Conservation (phyloP, 2,797 vertebrate genomes). For the Miichthys miiuy region DNA sequence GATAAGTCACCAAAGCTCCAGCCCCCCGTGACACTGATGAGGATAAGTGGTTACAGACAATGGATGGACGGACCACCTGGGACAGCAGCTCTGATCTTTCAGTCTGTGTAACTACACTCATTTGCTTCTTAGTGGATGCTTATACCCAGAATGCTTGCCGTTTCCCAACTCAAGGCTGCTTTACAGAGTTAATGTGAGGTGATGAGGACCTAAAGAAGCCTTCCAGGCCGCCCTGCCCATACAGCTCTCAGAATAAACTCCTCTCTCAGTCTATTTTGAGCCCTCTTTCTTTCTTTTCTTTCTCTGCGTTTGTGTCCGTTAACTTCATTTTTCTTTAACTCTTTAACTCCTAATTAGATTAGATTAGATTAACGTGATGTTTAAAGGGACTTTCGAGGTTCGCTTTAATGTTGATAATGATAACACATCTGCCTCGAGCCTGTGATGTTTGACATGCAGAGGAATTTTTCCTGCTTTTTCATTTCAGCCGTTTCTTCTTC, state of each 20-base stretch:
- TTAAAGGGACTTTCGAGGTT: neutral
- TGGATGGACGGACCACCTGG: too few relatives aligned
- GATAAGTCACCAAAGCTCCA: too few relatives aligned
- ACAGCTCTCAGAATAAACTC: conserved; percentile 32
- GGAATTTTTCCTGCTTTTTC: neutral
- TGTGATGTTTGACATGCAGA: neutral
- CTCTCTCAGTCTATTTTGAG: conserved; percentile 13
- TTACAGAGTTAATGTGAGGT: conserved; percentile 2
- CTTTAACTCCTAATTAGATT: too few relatives aligned
- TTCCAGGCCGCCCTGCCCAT: conserved; percentile 26
- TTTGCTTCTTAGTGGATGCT: neutral
- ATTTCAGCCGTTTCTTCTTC: neutral
- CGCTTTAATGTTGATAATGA: conserved; percentile 13
- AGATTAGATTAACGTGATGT: neutral
- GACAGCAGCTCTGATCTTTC: neutral
- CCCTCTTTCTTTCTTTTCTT: conserved; percentile 6
- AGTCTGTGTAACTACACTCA: neutral
- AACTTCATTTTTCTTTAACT: conserved; percentile 7
- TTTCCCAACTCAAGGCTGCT: neutral
- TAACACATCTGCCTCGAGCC: neutral
- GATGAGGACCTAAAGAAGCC: conserved; percentile 29
- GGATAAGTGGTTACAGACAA: too few relatives aligned
- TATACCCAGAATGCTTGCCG: neutral
- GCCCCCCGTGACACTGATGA: too few relatives aligned
- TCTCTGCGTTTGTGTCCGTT: neutral